These are phyloP conservation scores for Emydocephalus ijimae DNA, from an alignment of 2,113 vertebrate species.

Conservation along the genomic window DNA sequence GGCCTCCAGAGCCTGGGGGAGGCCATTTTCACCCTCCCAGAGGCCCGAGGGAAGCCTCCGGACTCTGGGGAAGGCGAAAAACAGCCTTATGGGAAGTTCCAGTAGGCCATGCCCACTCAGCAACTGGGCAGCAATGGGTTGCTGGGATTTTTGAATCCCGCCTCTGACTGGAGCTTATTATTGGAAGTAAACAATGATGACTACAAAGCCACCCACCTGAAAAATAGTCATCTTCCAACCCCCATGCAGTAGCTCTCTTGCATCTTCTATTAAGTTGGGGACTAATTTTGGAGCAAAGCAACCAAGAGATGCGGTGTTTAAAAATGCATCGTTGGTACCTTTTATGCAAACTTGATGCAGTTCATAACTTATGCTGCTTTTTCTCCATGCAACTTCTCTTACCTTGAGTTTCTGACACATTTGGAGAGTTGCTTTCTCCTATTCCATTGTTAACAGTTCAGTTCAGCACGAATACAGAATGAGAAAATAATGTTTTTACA, in stretches of 20 bases:
- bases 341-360: neutral
- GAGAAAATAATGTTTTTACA: slow-evolving; percentile 8
- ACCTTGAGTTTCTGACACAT: neutral
- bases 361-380: neutral
- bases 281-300: neutral
- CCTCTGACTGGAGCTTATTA: slow-evolving; percentile 18
- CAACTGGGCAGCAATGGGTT: too few relatives aligned
- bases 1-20: too few relatives aligned
- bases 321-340: neutral
- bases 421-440: neutral
- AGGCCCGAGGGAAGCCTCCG: too few relatives aligned
- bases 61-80: too few relatives aligned
- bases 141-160: too few relatives aligned
- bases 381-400: neutral
- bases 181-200: neutral
- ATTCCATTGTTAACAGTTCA: slow-evolving; percentile 1
- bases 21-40: too few relatives aligned
- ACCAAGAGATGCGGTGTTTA: neutral
- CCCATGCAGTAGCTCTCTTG: neutral
- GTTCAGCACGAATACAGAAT: slow-evolving; percentile 12
- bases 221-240: neutral
- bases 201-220: slow-evolving; percentile 18
- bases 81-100: too few relatives aligned
- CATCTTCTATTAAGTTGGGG: neutral
- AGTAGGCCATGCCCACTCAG: too few relatives aligned